Evolutionary conservation across 2,797 vertebrate genomes (phyloP), one percentile per base, ranked within the genome.

Genomic region (Poecilia velifera): DNA sequence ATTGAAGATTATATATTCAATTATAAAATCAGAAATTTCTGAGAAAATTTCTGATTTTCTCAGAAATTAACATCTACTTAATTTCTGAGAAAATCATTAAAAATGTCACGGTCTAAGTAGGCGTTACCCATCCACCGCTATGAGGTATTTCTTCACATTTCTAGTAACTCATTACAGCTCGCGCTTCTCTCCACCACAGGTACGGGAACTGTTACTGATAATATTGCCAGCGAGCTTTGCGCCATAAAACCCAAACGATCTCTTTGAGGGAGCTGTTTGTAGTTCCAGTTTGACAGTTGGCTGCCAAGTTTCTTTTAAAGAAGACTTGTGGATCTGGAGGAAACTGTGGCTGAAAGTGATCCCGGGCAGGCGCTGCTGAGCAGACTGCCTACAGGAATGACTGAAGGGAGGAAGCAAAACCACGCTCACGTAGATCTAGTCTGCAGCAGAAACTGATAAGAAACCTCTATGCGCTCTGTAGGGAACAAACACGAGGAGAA

Each of bases 291-390:
- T 90, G 90, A 81, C 89, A 76, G 89, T 94, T 94, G 75, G 43
- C 9, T 22, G 74, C 2, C 7, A 45, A 85, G 28, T 77, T 72
- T 72, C 18, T 86, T 45, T 82, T 53, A 77, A 74, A 6, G 10
- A 53, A 7, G 39, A 28, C 22, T 64, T 46, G 20, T 51, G 28
- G 71, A 70, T 43, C 72, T 90, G 68, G 87, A 90, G 94, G 94
- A 95, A 95, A 92, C 81, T 93, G 94, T 95, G 95, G 95, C 92
- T 94, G 95, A 96, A 96, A 96, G 87, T 85, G 92, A 92, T 93
- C 85, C 87, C 80, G 3, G 43, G 78, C 93, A 94, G 93, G 93
- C 94, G 93, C 76, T 94, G 89, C 62, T 81, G 62, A 79, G 57
- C 57, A 53, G n/a, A 41, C 41, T 88, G 87, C 70, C 72, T 82